Base-by-base conservation (phyloP, 2,113 vertebrate species). In the Hymenochirus boettgeri region DNA sequence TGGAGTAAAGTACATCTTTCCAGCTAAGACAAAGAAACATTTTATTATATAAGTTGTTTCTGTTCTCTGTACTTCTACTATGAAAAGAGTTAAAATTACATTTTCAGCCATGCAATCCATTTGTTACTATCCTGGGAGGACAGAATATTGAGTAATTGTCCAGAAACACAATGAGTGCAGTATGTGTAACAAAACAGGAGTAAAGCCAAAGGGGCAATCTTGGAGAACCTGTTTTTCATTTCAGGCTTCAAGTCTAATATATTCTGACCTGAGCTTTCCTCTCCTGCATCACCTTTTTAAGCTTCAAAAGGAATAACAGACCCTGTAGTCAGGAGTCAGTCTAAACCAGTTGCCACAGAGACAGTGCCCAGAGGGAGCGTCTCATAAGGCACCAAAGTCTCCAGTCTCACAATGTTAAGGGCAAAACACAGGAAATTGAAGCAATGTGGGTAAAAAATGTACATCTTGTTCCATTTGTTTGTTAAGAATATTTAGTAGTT, bases 211-310 rank as follows among this genome's bases (percentile, higher is more conserved):
- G 31, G 45, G 29, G 33, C 33, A 19, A 58, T 51, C 62, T 12
- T 7, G 29, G 31, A 47, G 37, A 64, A 64, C 64, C 77, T 70
- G 74, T 63, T 69, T 79, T 70, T 17, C 29, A 55, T 79, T 79
- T 72, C 64, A 63, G 58, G 31, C 22, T 24, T 60, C 73, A 42
- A 73, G 11, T 63, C 72, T 75, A 65, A 73, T 69, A 71, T 64
- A 70, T 33, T 73, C 26, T 3, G 71, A 79, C 75, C 71, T 47
- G 63, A 62, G 66, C 61, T 74, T 74, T 63, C 71, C 62, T 69
- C 73, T 50, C 64, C 61, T 50, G 48, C 66, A 48, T 22, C 46
- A 48, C 46, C 46, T 48, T 48, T 73, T 77, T 53, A 70, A 55
- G 65, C 70, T 73, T 50, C 54, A 29, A 46, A 31, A 72, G 53